Conservation (phyloP, 2,113 vertebrate genomes). For the Petromus typicus region DNA sequence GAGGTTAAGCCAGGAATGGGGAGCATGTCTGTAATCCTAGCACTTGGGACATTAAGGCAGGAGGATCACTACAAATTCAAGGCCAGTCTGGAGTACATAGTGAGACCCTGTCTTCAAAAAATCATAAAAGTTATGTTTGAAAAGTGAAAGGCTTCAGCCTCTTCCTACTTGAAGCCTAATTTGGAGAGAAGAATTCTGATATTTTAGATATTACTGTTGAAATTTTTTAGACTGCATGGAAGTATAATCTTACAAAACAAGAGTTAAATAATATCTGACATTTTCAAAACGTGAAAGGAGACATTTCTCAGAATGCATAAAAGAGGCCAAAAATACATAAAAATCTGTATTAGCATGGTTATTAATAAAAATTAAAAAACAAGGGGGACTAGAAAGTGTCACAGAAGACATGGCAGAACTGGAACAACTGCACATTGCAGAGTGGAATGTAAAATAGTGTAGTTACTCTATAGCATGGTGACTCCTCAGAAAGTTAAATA, state of each 20-base stretch:
- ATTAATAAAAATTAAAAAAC: not conserved
- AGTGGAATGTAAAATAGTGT: not conserved
- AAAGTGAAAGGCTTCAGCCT: not conserved
- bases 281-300: constrained; percentile 57
- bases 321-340: constrained; percentile 16
- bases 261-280: constrained; percentile 7
- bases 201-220: constrained; percentile 42
- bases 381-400: not conserved
- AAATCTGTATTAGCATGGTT: not conserved
- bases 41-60: not conserved
- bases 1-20: not conserved
- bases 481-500: not conserved
- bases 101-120: not conserved
- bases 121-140: not conserved
- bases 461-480: not conserved
- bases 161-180: not conserved
- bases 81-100: not conserved
- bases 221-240: not conserved
- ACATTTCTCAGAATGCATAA: not conserved
- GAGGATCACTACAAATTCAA: not conserved
- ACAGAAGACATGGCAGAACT: not conserved
- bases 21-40: not conserved
- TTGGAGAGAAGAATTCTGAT: constrained; percentile 23
- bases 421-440: not conserved
- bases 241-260: constrained; percentile 29